Evolutionary conservation across 2,888 invertebrate genomes (phyloP).

Genomic region (Drosophila greeni): DNA sequence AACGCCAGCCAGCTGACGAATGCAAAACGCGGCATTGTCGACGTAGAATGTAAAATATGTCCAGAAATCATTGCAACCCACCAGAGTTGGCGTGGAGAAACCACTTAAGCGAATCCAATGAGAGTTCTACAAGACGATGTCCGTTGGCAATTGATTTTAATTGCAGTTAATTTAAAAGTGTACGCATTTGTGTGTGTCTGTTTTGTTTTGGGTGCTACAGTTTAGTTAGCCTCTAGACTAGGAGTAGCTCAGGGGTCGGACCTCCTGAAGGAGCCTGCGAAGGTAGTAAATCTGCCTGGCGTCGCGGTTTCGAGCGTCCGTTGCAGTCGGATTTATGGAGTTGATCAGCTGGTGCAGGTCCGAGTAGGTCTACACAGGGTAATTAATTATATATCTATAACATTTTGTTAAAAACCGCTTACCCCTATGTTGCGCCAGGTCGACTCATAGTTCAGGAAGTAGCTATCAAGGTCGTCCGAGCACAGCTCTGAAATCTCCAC

Average conservation of each 20-base stretch:
- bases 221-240: constrained; percentile 21
- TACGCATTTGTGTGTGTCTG: constrained; percentile 37
- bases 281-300: constrained; percentile 65
- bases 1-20: constrained; percentile 2
- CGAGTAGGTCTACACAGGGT: constrained; percentile 41
- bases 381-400: neutral
- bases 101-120: constrained; percentile 21
- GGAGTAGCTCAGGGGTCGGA: constrained; percentile 74
- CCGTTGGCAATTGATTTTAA: constrained; percentile 54
- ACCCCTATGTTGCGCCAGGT: constrained; percentile 76
- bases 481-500: constrained; percentile 72
- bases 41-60: neutral
- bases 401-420: neutral
- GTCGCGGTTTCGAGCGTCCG: constrained; percentile 63
- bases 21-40: neutral
- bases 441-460: constrained; percentile 59
- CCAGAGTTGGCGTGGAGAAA: constrained; percentile 1
- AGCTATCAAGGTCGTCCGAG: constrained; percentile 56
- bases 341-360: constrained; percentile 73
- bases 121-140: constrained; percentile 8
- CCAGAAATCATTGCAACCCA: neutral
- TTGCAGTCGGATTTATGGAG: constrained; percentile 64
- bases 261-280: constrained; percentile 62
- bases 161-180: constrained; percentile 54
- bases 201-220: neutral